Base-by-base conservation (phyloP, 2,888 invertebrate genomes). In the Patella ulyssiponensis region DNA sequence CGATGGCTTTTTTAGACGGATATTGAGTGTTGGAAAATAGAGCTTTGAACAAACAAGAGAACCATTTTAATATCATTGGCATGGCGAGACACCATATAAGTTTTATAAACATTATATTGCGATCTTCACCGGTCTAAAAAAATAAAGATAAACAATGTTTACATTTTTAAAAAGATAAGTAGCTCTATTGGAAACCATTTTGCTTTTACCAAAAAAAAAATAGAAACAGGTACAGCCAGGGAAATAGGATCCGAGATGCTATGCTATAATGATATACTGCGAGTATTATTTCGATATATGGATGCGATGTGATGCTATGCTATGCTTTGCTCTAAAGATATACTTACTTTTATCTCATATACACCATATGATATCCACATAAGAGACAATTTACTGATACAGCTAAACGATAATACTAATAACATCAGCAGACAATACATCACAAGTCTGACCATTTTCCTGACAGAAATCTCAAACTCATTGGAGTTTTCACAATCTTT, bases 401-500 rank as follows among this genome's bases (percentile, higher is more conserved):
- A 96, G 71, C 96, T 96, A 77, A 95, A 95, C 7, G 93, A 94
- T 86, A 98, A 93, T 82, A 98, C 96, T 88, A 96, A 94, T 73
- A 95, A 91, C 91, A 97, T 97, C 78, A 97, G 96, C 84, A 96
- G 91, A 84, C 96, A 92, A 92, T 97, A 97, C 20, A 97, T 96
- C 86, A 96, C 90, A 80, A 96, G 85, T 77, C 92, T 90, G 52
- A 88, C 76, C 12, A 89, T 69, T 51, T 82, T 81, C 11, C 84
- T 73, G 5, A 82, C 73, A n/a, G 78, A 78, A 64, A 79, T 80
- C 77, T 84, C 85, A 15, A 80, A 76, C 23, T 82, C 81, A 9
- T 77, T 81, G 23, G 79, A 79, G 15, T 83, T 80, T 33, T 81
- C 83, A 14, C 79, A 77, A 12, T 78, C 79, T 33, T 82, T 71